These are phyloP conservation scores for Rhinichthys klamathensis DNA, from an alignment of 2,113 vertebrate species.

Conservation along the genomic window DNA sequence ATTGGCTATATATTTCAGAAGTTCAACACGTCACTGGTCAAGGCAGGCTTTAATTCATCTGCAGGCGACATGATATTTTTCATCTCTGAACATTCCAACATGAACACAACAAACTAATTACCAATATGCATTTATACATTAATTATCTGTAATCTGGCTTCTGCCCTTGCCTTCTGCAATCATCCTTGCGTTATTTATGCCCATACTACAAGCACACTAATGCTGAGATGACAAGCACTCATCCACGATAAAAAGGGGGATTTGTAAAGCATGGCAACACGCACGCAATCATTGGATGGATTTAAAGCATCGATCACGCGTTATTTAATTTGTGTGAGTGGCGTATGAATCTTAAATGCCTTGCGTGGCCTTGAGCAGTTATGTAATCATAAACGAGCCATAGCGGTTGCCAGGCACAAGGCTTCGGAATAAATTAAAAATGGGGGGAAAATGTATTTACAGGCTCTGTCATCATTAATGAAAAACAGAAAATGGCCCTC, in stretches of 20 bases:
- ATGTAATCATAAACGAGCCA: slow-evolving; percentile 59
- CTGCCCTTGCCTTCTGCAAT: slow-evolving; percentile 16
- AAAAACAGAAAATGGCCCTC: slow-evolving; percentile 57
- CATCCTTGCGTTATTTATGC: slow-evolving; percentile 53
- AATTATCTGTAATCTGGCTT: slow-evolving; percentile 19
- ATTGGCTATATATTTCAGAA: neutral
- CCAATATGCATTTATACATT: slow-evolving; percentile 10
- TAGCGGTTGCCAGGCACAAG: slow-evolving; percentile 40
- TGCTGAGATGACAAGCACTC: slow-evolving; percentile 51
- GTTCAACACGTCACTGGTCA: neutral
- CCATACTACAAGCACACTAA: slow-evolving; percentile 56
- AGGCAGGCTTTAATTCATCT: neutral
- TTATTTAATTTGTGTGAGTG: slow-evolving; percentile 73
- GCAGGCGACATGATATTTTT: neutral
- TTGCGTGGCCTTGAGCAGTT: slow-evolving; percentile 40
- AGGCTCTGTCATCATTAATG: slow-evolving; percentile 61
- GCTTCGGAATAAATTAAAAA: slow-evolving; percentile 50
- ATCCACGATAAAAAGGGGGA: slow-evolving; percentile 50
- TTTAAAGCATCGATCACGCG: slow-evolving; percentile 62
- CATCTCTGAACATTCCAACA: neutral
- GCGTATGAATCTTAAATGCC: slow-evolving; percentile 57
- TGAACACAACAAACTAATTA: slow-evolving; percentile 14
- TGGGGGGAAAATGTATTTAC: slow-evolving; percentile 50
- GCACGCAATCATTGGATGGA: slow-evolving; percentile 57
- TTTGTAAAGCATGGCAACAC: slow-evolving; percentile 47